Evolutionary conservation across 2,888 invertebrate genomes (phyloP).

Genomic region (Pachycephus smyrnensis): DNA sequence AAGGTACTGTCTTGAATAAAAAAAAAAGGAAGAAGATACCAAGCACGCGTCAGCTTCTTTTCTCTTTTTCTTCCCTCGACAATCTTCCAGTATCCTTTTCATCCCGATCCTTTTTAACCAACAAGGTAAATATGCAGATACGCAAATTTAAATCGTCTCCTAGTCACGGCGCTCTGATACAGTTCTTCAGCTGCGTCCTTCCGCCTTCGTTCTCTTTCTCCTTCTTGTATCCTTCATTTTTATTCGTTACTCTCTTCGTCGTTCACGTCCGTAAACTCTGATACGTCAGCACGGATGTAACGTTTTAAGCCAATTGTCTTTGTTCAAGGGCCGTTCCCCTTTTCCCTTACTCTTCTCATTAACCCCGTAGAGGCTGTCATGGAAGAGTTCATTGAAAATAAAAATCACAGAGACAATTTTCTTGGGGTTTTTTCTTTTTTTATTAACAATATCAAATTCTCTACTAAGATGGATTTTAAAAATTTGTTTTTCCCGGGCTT

Average conservation of each 20-base stretch:
- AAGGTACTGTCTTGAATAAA: too few relatives aligned
- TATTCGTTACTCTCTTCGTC: neutral
- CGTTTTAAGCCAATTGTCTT: conserved; percentile 1
- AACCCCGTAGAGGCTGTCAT: neutral
- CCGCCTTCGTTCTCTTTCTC: too few relatives aligned
- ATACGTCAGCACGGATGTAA: neutral
- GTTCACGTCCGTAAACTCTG: neutral
- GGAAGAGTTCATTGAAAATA: neutral
- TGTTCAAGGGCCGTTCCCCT: neutral
- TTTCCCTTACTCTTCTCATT: neutral
- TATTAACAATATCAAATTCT: too few relatives aligned
- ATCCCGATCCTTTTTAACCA: too few relatives aligned
- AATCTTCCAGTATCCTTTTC: conserved; percentile 9
- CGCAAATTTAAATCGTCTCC: too few relatives aligned
- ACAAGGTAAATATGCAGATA: too few relatives aligned
- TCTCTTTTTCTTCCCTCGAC: neutral
- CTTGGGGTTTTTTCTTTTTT: neutral
- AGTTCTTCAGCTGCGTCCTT: too few relatives aligned
- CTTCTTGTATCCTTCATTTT: too few relatives aligned
- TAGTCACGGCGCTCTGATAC: too few relatives aligned
- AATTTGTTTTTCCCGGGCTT: rapidly evolving
- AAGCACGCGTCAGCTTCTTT: neutral
- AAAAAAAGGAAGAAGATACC: too few relatives aligned
- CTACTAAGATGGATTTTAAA: too few relatives aligned
- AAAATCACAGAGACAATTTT: neutral